Base-by-base conservation (phyloP, 1,140 invertebrate species). In the Drosophila takahashii region DNA sequence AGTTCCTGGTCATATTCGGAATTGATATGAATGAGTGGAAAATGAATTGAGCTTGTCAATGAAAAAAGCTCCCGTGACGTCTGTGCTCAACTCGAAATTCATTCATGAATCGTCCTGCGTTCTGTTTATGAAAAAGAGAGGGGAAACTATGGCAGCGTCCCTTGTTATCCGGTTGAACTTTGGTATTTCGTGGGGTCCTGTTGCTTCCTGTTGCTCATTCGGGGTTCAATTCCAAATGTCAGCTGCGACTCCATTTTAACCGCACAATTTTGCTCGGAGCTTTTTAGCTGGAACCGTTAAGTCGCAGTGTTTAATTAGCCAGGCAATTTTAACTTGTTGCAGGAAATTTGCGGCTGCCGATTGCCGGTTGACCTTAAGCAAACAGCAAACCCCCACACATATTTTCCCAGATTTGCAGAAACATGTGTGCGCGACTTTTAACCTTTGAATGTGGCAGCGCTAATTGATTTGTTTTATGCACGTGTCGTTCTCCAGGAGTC, bases 31-130 rank as follows among this genome's bases (percentile, higher is more conserved):
- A 73, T 84, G 81, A 86, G 66, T 77, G 59, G 51, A 75, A 66
- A 36, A 71, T 52, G 54, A 57, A 69, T 65, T 10, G 44, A 65
- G 37, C 56, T 54, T 60, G 76, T 83, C 70, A 86, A 86, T 86
- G 79, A 79, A 89, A 77, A 87, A 87, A 86, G 83, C 83, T 87
- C 27, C 10, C 27, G 52, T 86, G 65, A 69, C 72, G 81, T 56
- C 59, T 8, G 11, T 11, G 22, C 16, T 42, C 18, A 26, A 9
- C 29, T 59, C 39, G 32, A 41, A 42, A 39, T 61, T 62, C 81
- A 86, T 81, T 85, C 73, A 77, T 59, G 41, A 41, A 50, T 64
- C 3, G 9, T n/a, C n/a, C 16, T 36, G 18, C 13, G n/a, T 16
- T 34, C 18, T n/a, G 22, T 13, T 8, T 29, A 36, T 36, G 39